Base-by-base conservation (phyloP, 2,113 vertebrate genomes). In the Seriola rivoliana region DNA sequence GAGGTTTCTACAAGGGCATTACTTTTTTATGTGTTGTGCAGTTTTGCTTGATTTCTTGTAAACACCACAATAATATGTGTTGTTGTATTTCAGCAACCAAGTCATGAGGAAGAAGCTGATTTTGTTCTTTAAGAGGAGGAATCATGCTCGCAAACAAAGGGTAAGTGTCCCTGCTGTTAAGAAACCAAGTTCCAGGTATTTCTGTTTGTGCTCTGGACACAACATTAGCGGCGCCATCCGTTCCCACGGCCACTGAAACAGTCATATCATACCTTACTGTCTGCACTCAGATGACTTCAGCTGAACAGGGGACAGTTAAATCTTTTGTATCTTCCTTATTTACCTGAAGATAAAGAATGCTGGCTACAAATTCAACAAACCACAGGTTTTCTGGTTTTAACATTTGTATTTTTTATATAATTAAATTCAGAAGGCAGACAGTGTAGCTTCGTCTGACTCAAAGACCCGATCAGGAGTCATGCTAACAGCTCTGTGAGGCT, bases 61-160 rank as follows among this genome's bases (percentile, higher is more conserved):
- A 72, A 64, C 29, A 5, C 6, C 4, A 21, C 17, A 54, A 19
- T n/a, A 11, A 40, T 42, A 29, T 23, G 7, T 66, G 2, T 29
- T 71, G 64, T 93, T 91, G 78, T 93, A 36, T 95, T 95, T 63
- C 93, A 99, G 98, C 86, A 99, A 99, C 94, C 98, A 99, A 94
- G 96, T 99, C 89, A 99, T 99, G 98, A 97, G 98, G 94, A 99
- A 99, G 91, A 99, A 99, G 95, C 96, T 99, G 86, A 99, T 99
- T 92, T 92, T 99, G 14, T 99, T 99, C 95, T 99, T 99, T 93
- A 99, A 99, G 95, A 96, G 98, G 94, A 97, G 98, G 93, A 99
- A 99, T 91, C 98, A 99, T 90, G 98, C 98, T 86, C 97, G 98
- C 84, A 99, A 99, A 93, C 98, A 99, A 94, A 96, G 97, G 96